These are phyloP conservation scores for Xylocampa areola DNA, from an alignment of 2,888 invertebrate genomes.

Conservation along the genomic window DNA sequence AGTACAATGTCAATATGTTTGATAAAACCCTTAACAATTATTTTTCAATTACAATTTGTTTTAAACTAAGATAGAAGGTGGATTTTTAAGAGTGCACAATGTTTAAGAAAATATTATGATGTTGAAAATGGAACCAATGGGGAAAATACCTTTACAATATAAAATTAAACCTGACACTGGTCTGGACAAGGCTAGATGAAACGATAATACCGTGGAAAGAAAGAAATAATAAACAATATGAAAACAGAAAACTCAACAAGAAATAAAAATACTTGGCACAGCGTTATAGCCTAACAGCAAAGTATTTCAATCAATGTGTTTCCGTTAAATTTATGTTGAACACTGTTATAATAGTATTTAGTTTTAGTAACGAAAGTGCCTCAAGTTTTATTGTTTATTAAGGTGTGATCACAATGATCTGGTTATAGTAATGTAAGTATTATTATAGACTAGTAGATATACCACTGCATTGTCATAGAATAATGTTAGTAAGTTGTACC, in stretches of 20 bases:
- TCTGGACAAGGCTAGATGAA: too few relatives aligned
- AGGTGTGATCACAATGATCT: slow-evolving; percentile 37
- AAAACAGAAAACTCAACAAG: too few relatives aligned
- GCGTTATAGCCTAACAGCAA: too few relatives aligned
- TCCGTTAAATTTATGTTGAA: background rate
- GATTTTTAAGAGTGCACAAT: background rate
- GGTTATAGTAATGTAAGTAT: slow-evolving; percentile 39
- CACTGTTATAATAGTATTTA: background rate
- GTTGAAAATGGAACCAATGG: too few relatives aligned
- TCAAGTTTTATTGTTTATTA: slow-evolving; percentile 11
- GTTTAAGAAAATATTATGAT: too few relatives aligned
- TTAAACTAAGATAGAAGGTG: slow-evolving; percentile 31
- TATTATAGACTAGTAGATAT: slow-evolving; percentile 19
- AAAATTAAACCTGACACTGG: too few relatives aligned
- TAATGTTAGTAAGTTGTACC: slow-evolving; percentile 25
- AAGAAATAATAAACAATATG: too few relatives aligned
- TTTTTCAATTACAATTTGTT: slow-evolving; percentile 8
- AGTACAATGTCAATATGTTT: background rate
- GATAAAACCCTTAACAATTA: background rate
- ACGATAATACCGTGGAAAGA: too few relatives aligned
- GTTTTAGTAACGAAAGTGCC: slow-evolving; percentile 13
- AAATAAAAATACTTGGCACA: too few relatives aligned
- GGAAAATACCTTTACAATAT: too few relatives aligned
- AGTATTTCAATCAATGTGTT: too few relatives aligned
- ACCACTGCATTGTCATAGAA: slow-evolving; percentile 32